Conservation (phyloP, 2,888 invertebrate genomes). For the Cancer borealis region DNA sequence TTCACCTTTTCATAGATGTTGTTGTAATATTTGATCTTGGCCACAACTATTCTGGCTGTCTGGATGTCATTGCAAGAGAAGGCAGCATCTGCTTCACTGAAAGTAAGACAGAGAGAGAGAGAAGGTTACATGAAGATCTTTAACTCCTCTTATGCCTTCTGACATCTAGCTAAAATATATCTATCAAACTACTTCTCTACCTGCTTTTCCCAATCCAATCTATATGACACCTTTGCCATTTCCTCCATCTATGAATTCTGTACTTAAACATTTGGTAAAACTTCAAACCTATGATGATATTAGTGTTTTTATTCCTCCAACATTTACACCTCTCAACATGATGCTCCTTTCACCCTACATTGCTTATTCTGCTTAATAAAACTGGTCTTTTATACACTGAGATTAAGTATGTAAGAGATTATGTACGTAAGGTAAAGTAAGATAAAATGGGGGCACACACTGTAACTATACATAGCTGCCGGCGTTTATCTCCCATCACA, state of each 20-base stretch:
- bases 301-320: neutral
- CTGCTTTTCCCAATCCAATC: neutral
- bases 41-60: constrained; percentile 85
- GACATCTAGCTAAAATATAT: neutral
- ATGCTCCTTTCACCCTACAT: too few species aligned
- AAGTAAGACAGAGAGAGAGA: neutral
- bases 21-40: constrained; percentile 91
- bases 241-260: neutral
- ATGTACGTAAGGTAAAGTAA: too few species aligned
- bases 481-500: too few species aligned
- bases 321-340: neutral
- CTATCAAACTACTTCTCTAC: neutral
- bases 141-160: neutral
- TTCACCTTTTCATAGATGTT: constrained; percentile 90
- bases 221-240: neutral
- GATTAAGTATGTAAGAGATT: too few species aligned
- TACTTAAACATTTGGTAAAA: neutral
- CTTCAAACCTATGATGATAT: neutral
- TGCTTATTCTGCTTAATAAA: neutral
- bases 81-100: constrained; percentile 79
- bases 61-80: constrained; percentile 85
- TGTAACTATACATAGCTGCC: too few species aligned
- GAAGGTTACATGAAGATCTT: neutral
- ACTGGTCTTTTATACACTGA: neutral
- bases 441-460: too few species aligned